Percentiles rank a stretch among this genome's conserved stretches.
These are phyloP conservation scores for Melieria omissa DNA, from an alignment of 2,888 invertebrate genomes.

Conservation along the genomic window DNA sequence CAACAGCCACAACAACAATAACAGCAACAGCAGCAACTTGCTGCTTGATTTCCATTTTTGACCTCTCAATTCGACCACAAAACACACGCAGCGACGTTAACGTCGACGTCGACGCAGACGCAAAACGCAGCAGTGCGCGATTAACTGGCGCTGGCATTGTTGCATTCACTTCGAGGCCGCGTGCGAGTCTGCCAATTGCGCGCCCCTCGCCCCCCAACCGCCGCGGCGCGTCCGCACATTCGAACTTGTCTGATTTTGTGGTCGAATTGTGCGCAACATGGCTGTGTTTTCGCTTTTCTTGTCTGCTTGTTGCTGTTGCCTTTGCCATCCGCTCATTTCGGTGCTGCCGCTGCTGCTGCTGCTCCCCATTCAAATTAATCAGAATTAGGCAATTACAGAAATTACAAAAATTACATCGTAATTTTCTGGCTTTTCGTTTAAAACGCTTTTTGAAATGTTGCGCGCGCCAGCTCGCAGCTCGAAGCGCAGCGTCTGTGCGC, in stretches of 20 bases:
- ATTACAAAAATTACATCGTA: constrained; percentile 65
- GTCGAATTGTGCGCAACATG: constrained; percentile 4
- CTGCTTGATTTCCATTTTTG: constrained; percentile 58
- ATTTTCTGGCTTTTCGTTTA: constrained; percentile 48
- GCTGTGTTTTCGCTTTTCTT: neutral
- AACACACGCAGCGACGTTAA: constrained; percentile 24
- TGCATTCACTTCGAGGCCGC: neutral
- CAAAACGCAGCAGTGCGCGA: too few relatives aligned
- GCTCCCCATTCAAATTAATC: constrained; percentile 62
- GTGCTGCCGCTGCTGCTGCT: constrained; percentile 29
- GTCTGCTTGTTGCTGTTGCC: constrained; percentile 26
- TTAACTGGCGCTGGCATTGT: neutral
- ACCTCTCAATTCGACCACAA: constrained; percentile 56
- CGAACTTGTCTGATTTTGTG: neutral
- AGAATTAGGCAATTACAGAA: constrained; percentile 66
- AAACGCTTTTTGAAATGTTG: constrained; percentile 29
- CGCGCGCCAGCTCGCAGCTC: constrained; percentile 3
- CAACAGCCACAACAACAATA: constrained; percentile 9
- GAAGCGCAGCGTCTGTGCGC: neutral
- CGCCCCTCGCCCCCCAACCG: neutral
- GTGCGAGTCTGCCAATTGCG: constrained; percentile 6
- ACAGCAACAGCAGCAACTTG: constrained; percentile 49
- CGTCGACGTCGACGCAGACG: neutral
- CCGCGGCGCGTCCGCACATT: neutral
- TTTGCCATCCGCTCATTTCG: constrained; percentile 25